Evolutionary conservation across 2,888 invertebrate genomes (phyloP), one percentile per base, ranked within the genome.

Genomic region (Campoplex nolae): DNA sequence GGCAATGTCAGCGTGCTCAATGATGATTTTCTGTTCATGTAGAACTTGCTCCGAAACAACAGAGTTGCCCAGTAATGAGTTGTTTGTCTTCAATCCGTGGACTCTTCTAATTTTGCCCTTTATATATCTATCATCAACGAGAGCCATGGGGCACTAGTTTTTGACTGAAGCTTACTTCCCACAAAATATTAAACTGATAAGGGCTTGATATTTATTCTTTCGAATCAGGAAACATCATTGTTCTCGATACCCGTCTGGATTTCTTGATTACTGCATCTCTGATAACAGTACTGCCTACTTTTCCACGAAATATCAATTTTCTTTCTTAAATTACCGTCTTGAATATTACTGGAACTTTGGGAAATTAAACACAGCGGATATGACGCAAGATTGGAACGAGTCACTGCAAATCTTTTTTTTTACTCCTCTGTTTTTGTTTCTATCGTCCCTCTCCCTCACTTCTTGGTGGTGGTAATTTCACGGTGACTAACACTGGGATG

Each of bases 401-500:
- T 75, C 62, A 13, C 56, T 54, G 45, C 71, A n/a, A 56, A 65
- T 62, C 11, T 75, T 28, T 70, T 48, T 32, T 73, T 65, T 67
- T 56, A 56, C 73, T 48, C 48, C 62, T 81, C 8, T 45, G 35
- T 28, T 71, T 62, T 28, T 75, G 71, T 62, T 76, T 77, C 58
- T 42, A 58, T 78, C 83, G 73, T 67, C 51, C 62, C 48, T 71
- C 75, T 28, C 62, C 65, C 65, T 74, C 56, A 54, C 84, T 82
- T 67, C 79, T 89, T 88, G 87, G 88, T 82, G 89, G 56, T 85
- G 89, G 90, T 91, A 92, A 93, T 92, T 93, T 92, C 91, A 92
- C 92, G 91, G 90, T 89, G 91, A 90, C 90, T 92, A 91, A 89
- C 91, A 88, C 89, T 83, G 87, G 88, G 91, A 90, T 90, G 90